Percentiles rank a stretch among this genome's conserved stretches.
Conservation (phyloP, 2,797 vertebrate species). For the Anguilla megastoma region DNA sequence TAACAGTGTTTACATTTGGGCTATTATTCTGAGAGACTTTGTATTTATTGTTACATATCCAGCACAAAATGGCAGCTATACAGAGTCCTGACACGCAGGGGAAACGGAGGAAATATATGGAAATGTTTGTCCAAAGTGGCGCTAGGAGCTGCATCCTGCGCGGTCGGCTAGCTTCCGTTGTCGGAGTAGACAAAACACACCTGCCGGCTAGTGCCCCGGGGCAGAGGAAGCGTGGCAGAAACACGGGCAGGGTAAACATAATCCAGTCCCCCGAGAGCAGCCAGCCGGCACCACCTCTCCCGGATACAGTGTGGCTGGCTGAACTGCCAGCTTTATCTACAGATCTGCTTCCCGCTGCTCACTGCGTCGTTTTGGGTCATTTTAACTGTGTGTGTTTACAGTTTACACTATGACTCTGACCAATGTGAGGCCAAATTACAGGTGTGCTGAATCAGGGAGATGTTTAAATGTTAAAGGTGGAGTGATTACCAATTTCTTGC, state of each 20-base stretch:
- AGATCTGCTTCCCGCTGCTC: conserved; percentile 25
- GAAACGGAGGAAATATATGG: conserved; percentile 53
- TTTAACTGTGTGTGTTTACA: background rate
- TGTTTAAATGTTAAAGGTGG: background rate
- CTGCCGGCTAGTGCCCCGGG: conserved; percentile 87
- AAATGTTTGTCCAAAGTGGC: conserved; percentile 72
- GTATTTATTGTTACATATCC: conserved; percentile 15
- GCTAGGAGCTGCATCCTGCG: conserved; percentile 92
- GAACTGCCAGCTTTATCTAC: background rate
- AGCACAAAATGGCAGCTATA: background rate
- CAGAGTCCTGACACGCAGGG: background rate
- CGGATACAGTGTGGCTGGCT: conserved; percentile 67
- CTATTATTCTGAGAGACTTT: background rate
- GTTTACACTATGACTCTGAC: background rate
- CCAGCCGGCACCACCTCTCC: conserved; percentile 78
- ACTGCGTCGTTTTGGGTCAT: conserved; percentile 27
- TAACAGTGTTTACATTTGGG: conserved; percentile 5
- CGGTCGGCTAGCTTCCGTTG: conserved; percentile 80
- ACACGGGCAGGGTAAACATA: conserved; percentile 85
- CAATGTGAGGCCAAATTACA: background rate
- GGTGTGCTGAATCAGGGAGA: background rate
- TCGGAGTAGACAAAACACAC: conserved; percentile 87
- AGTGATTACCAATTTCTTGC: background rate
- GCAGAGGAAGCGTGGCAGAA: conserved; percentile 84
- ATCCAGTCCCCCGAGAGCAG: conserved; percentile 74